These are phyloP conservation scores for Drosophila lacicola DNA, from an alignment of 2,888 invertebrate species.

Conservation along the genomic window DNA sequence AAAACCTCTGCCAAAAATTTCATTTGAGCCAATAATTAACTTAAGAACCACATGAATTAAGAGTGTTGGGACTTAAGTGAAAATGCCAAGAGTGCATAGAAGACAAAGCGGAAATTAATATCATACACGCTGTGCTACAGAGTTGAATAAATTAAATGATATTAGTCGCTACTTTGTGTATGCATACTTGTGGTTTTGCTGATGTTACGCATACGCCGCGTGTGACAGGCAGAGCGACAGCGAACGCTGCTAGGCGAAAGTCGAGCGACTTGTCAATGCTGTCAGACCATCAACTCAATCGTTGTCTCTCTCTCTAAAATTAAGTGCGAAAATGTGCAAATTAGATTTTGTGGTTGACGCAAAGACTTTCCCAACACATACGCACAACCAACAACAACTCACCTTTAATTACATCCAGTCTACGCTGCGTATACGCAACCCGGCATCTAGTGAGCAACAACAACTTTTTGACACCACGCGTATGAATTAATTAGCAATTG, in stretches of 20 bases:
- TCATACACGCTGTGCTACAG: constrained; percentile 42
- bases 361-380: constrained; percentile 25
- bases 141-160: constrained; percentile 69
- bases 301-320: constrained; percentile 46
- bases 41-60: constrained; percentile 57
- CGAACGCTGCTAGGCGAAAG: constrained; percentile 6
- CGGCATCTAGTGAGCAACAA: constrained; percentile 28
- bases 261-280: constrained; percentile 47
- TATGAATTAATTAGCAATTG: constrained; percentile 73
- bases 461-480: constrained; percentile 55
- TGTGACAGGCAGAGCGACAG: constrained; percentile 25
- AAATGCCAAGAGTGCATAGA: constrained; percentile 23
- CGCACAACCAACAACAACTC: constrained; percentile 22
- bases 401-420: constrained; percentile 55
- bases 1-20: constrained; percentile 40
- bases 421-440: constrained; percentile 44
- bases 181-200: constrained; percentile 44
- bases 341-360: constrained; percentile 64
- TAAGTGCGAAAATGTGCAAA: constrained; percentile 72
- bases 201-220: constrained; percentile 51
- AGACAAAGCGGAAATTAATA: constrained; percentile 68
- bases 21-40: constrained; percentile 64
- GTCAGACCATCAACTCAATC: constrained; percentile 49
- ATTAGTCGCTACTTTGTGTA: constrained; percentile 61
- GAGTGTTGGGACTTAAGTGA: constrained; percentile 31